Evolutionary conservation across 2,888 invertebrate species (phyloP).

Genomic region (Sesia bembeciformis): DNA sequence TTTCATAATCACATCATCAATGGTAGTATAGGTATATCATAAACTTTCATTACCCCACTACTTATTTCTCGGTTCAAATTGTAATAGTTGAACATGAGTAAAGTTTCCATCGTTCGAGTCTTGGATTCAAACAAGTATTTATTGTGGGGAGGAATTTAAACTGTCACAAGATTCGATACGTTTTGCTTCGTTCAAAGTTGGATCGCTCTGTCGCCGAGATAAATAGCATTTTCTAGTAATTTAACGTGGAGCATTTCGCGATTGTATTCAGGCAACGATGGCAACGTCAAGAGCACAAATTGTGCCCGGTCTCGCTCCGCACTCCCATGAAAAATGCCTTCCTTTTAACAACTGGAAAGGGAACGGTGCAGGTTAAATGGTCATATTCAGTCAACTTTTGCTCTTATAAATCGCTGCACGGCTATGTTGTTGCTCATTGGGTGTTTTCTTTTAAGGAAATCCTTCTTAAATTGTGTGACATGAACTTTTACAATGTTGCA

Average conservation of each 20-base stretch:
- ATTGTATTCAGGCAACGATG: conserved; percentile 35
- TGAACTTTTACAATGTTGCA: neutral
- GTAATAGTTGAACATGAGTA: too few species aligned
- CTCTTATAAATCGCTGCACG: conserved; percentile 22
- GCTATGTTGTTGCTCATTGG: neutral
- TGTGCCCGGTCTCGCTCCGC: conserved; percentile 31
- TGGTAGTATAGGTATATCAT: too few species aligned
- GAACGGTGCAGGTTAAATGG: conserved; percentile 43
- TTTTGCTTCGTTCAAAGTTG: conserved; percentile 24
- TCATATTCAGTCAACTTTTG: conserved; percentile 45
- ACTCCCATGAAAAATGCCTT: conserved; percentile 42
- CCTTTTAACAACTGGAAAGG: conserved; percentile 40
- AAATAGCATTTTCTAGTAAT: conserved; percentile 48
- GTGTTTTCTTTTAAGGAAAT: neutral
- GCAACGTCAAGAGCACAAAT: conserved; percentile 46
- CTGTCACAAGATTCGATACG: conserved; percentile 9
- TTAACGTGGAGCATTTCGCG: conserved; percentile 35
- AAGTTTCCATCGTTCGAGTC: too few species aligned
- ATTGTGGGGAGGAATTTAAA: too few species aligned
- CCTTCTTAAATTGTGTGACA: neutral
- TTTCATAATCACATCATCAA: too few species aligned
- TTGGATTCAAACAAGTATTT: too few species aligned
- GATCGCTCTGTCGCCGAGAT: conserved; percentile 37
- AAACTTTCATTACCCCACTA: too few species aligned
- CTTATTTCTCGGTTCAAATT: too few species aligned